phyloP scores from a whole-genome alignment of 2,797 vertebrate species.

The Eleutherodactylus coqui region DNA sequence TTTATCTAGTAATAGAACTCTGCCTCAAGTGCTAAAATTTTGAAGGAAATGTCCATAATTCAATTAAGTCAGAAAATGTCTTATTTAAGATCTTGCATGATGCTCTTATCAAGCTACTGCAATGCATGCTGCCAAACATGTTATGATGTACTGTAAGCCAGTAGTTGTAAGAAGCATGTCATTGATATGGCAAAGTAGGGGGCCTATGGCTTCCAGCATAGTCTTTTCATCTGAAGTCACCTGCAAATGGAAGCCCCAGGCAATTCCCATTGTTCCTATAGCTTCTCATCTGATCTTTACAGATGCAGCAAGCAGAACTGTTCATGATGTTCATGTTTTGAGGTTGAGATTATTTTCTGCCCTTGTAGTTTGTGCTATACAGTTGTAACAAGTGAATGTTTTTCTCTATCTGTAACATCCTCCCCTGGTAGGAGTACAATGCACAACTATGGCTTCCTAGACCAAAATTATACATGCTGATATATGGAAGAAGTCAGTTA shows the following conservation, averaged over 20 bases:
- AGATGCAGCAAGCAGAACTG: background rate
- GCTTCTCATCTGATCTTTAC: constrained; percentile 1
- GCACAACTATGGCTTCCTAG: background rate
- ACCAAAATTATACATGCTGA: background rate
- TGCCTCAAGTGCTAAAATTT: background rate
- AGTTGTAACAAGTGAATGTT: background rate
- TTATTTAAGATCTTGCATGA: background rate
- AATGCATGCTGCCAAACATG: background rate
- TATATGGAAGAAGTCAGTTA: too few species aligned
- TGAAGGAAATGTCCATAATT: background rate
- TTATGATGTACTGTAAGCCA: background rate
- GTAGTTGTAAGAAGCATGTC: background rate
- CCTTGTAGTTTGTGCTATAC: background rate
- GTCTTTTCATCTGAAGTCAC: constrained; percentile 43
- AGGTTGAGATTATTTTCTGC: background rate
- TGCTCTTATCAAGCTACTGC: background rate
- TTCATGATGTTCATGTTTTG: background rate
- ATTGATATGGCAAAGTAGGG: constrained; percentile 24
- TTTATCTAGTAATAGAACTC: background rate
- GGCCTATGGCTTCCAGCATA: constrained; percentile 5
- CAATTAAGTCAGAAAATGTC: background rate
- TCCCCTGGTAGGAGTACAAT: background rate
- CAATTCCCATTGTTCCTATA: background rate
- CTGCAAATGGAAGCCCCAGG: background rate
- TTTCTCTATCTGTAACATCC: background rate